Evolutionary conservation across 2,113 vertebrate species (phyloP).

Genomic region (Taxidea taxus): DNA sequence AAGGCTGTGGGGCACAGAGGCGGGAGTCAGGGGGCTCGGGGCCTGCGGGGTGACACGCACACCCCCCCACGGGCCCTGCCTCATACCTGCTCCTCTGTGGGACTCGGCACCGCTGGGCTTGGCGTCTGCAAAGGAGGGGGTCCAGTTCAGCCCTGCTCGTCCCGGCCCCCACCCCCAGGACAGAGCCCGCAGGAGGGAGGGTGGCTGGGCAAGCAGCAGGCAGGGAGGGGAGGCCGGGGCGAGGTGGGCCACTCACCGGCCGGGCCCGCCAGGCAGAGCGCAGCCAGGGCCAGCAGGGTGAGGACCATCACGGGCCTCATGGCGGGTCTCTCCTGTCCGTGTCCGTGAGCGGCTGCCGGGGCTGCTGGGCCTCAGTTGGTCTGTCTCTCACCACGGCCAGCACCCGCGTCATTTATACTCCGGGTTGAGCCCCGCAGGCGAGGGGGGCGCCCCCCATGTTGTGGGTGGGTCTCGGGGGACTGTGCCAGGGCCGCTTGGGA

Average conservation of each 20-base stretch:
- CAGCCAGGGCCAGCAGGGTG: slow-evolving; percentile 64
- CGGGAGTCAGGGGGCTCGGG: not conserved
- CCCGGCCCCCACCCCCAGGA: not conserved
- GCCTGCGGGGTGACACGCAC: not conserved
- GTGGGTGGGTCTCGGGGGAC: not conserved
- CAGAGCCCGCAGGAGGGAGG: not conserved
- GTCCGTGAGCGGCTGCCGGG: not conserved
- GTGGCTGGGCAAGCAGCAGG: not conserved
- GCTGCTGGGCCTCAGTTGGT: not conserved
- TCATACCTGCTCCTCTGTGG: slow-evolving; percentile 42
- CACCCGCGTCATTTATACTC: slow-evolving; percentile 69
- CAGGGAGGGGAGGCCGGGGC: accelerated
- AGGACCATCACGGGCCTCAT: slow-evolving; percentile 73
- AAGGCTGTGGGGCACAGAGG: slow-evolving; percentile 76
- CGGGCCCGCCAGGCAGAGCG: slow-evolving; percentile 61
- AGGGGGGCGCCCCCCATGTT: not conserved
- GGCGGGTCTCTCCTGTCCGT: slow-evolving; percentile 28
- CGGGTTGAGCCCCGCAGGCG: not conserved
- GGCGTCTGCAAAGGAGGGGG: slow-evolving; percentile 41
- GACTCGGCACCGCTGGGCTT: slow-evolving; percentile 42
- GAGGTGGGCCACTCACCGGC: slow-evolving; percentile 52
- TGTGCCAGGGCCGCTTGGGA: slow-evolving; percentile 71
- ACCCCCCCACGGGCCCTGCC: not conserved
- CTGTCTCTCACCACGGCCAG: not conserved
- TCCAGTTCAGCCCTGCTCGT: not conserved